A percentile compares a stretch with the other conserved stretches of the same genome.
Evolutionary conservation across 2,797 vertebrate species (phyloP).

Genomic region (Lutjanus argentimaculatus): DNA sequence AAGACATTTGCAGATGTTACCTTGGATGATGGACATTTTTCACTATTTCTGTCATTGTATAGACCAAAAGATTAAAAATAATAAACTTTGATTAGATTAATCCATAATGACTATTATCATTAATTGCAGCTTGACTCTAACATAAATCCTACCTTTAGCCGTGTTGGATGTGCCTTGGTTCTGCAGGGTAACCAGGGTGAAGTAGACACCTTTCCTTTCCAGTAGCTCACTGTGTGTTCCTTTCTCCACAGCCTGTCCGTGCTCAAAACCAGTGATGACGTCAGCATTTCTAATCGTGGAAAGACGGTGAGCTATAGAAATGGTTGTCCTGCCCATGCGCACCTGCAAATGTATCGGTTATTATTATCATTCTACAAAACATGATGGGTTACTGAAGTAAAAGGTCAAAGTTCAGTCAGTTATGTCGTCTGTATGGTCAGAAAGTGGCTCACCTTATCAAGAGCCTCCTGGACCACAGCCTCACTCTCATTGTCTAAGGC

Average conservation of each 20-base stretch:
- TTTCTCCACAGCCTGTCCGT: constrained; percentile 85
- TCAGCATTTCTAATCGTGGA: constrained; percentile 88
- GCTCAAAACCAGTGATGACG: constrained; percentile 88
- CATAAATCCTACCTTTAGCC: constrained; percentile 64
- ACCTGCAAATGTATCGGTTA: constrained; percentile 72
- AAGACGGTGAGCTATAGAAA: constrained; percentile 88
- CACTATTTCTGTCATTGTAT: not conserved
- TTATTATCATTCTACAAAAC: constrained; percentile 2
- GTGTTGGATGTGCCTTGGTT: constrained; percentile 73
- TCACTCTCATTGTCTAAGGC: constrained; percentile 89
- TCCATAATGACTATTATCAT: not conserved
- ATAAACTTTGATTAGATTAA: not conserved
- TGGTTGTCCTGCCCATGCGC: constrained; percentile 84
- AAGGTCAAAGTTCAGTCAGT: not conserved
- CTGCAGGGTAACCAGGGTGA: constrained; percentile 88
- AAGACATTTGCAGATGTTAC: too few species aligned
- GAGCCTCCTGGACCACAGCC: constrained; percentile 83
- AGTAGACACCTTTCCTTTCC: constrained; percentile 86
- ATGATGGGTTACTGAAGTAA: not conserved
- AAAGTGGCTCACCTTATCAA: constrained; percentile 79
- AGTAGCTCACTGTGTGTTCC: constrained; percentile 86
- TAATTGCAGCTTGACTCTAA: not conserved
- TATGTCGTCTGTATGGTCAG: not conserved
- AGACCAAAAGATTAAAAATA: not conserved
- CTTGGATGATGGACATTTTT: too few species aligned